These are phyloP conservation scores for Promerops cafer DNA, from an alignment of 2,113 vertebrate genomes.

Conservation along the genomic window DNA sequence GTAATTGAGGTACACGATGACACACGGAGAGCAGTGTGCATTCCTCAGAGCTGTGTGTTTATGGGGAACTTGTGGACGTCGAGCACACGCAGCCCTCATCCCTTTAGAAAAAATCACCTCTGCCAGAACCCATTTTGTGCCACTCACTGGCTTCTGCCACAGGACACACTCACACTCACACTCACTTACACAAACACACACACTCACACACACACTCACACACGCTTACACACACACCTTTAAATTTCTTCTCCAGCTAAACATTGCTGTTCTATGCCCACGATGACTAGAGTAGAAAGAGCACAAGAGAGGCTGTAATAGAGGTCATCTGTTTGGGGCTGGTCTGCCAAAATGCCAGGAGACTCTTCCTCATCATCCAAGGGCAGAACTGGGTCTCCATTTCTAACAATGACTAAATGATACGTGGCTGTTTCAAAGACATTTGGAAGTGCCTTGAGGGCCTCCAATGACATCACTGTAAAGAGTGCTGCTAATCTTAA, in stretches of 20 bases:
- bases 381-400: background rate
- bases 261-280: background rate
- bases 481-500: background rate
- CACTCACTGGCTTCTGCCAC: background rate
- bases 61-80: background rate
- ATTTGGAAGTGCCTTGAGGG: background rate
- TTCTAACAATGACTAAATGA: background rate
- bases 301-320: too few relatives aligned
- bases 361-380: background rate
- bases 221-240: rapidly evolving
- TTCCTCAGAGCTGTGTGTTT: background rate
- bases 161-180: background rate
- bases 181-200: rapidly evolving
- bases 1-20: background rate
- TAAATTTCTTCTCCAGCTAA: background rate
- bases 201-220: rapidly evolving
- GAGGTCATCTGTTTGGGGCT: background rate
- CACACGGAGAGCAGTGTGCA: background rate
- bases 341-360: background rate
- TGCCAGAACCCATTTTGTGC: background rate
- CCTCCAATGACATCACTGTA: background rate
- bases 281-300: background rate
- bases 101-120: background rate
- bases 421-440: background rate
- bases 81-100: background rate